phyloP scores from a whole-genome alignment of 1,140 invertebrate species.

The Pseudomyrmex dendroicus region DNA sequence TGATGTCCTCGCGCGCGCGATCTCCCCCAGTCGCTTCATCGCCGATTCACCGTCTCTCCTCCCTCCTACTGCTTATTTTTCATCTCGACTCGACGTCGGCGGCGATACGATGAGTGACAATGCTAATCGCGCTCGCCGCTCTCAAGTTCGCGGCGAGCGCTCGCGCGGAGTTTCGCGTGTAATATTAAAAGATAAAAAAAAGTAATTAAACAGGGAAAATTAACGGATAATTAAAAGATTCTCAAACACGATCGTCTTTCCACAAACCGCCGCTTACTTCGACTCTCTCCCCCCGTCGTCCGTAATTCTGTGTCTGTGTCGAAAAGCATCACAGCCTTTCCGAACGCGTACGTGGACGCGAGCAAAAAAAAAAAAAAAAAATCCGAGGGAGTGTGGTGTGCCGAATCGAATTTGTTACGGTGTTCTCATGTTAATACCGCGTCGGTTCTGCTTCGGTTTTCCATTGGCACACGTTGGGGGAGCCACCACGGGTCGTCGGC shows the following conservation, averaged over 20 bases:
- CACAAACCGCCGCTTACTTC: slow-evolving; percentile 9
- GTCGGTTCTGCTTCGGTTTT: slow-evolving; percentile 76
- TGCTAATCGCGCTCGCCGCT: slow-evolving; percentile 64
- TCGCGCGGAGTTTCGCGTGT: background rate
- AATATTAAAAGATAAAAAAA: background rate
- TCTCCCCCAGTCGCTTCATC: slow-evolving; percentile 38
- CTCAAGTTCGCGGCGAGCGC: slow-evolving; percentile 40
- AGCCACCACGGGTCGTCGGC: slow-evolving; percentile 53
- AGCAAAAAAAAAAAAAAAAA: slow-evolving; percentile 70
- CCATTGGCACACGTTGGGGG: slow-evolving; percentile 64
- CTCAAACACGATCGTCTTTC: slow-evolving; percentile 3
- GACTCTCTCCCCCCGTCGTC: background rate
- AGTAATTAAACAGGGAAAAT: background rate
- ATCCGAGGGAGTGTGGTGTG: slow-evolving; percentile 75
- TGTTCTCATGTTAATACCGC: slow-evolving; percentile 83
- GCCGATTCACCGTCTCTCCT: slow-evolving; percentile 1
- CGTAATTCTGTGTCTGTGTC: slow-evolving; percentile 2
- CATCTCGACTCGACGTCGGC: slow-evolving; percentile 30
- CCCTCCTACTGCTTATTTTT: slow-evolving; percentile 9
- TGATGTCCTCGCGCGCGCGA: slow-evolving; percentile 43
- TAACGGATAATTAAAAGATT: slow-evolving; percentile 17
- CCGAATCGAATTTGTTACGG: slow-evolving; percentile 80
- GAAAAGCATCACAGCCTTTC: slow-evolving; percentile 6
- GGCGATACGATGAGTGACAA: slow-evolving; percentile 51
- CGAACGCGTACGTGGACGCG: slow-evolving; percentile 25